phyloP scores from a whole-genome alignment of 2,113 vertebrate genomes.

The Petaurus breviceps region DNA sequence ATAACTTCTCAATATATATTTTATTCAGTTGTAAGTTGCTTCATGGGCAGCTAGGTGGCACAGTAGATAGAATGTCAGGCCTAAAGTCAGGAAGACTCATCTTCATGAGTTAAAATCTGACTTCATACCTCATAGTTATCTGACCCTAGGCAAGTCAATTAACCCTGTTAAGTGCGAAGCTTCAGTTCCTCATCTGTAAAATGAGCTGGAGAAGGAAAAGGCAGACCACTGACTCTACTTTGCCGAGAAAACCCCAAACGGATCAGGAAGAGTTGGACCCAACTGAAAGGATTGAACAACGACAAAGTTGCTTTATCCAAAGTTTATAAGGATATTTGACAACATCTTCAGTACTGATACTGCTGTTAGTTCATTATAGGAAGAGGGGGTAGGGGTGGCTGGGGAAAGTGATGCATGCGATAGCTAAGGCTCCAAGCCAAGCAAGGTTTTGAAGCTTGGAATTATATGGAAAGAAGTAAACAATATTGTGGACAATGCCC shows the following conservation, averaged over 20 bases:
- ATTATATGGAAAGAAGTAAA: neutral
- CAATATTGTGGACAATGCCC: neutral
- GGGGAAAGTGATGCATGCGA: neutral
- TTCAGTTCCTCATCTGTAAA: neutral
- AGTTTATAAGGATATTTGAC: neutral
- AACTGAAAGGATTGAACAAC: neutral
- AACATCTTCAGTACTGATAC: neutral
- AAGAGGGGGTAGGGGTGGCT: no score
- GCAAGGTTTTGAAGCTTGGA: neutral
- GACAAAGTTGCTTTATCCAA: neutral
- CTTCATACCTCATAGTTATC: neutral
- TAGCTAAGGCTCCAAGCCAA: neutral
- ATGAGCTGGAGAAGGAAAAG: neutral
- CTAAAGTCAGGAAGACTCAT: neutral
- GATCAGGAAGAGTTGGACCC: neutral
- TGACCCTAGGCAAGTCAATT: neutral
- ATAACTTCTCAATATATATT: neutral
- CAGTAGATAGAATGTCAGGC: no score
- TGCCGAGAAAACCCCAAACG: neutral
- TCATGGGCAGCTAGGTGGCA: neutral
- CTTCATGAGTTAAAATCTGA: neutral
- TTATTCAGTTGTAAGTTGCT: neutral
- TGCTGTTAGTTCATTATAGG: neutral
- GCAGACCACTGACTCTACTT: neutral
- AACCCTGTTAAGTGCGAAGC: neutral